Evolutionary conservation across 2,113 vertebrate genomes (phyloP), one percentile per base, ranked within the genome.

Genomic region (Ciconia boyciana): DNA sequence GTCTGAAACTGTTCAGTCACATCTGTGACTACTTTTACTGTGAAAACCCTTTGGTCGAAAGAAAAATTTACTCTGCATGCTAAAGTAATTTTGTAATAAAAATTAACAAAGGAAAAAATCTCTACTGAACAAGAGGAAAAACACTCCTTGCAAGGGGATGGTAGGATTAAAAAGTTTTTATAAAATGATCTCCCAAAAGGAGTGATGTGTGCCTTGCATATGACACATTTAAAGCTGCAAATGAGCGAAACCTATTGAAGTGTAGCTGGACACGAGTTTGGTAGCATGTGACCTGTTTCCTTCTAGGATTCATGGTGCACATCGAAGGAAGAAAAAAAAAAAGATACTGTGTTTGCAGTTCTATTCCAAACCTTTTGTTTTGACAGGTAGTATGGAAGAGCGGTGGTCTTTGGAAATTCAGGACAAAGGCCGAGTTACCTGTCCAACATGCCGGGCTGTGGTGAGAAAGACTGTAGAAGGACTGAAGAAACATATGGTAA

Each of bases 391-490:
- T 81, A 96, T 98, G 86, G 99, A 99, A 96, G 99, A 99, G 80
- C 97, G 92, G 0, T 99, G 99, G 99, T 98, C 99, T 89, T 96
- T 99, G 94, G 99, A 99, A 97, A 99, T 99, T n/a, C 97, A 98
- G 96, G 98, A 98, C 88, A 99, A 99, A 97, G 99, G 99, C 69
- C 96, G 99, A 95, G 99, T 99, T 51, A 98, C 98, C 2, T 99
- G 99, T 91, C 99, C 99, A 3, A 99, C 98, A 3, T 99, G 99
- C 98, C 99, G 99, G 96, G 98, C 98, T 79, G 99, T 99, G 69
- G 98, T 98, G 92, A 98, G 99, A 52, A 99, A 99, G 97, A 99
- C 99, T 13, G 99, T 99, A 55, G 99, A 99, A 72, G 99, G 99
- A 24, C 97, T 99, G 96, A 99, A 99, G 98, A 99, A 99, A 60